Evolutionary conservation across 2,113 vertebrate genomes (phyloP).

Genomic region (Thunnus maccoyii): DNA sequence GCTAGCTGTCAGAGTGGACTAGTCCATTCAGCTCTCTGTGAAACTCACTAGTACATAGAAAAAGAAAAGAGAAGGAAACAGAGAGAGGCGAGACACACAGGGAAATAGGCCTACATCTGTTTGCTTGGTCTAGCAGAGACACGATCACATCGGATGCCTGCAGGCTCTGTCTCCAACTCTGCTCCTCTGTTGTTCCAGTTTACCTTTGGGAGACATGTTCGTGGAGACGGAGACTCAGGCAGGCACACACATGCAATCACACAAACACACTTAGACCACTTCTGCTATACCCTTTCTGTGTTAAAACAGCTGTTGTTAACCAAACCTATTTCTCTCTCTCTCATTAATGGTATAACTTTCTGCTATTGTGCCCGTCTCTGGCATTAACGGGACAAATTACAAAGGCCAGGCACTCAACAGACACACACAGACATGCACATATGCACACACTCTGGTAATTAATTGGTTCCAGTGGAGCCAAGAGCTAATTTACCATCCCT

Average conservation of each 20-base stretch:
- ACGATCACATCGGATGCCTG: constrained; percentile 69
- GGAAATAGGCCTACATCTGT: constrained; percentile 60
- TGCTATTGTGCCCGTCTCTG: constrained; percentile 54
- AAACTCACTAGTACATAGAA: constrained; percentile 27
- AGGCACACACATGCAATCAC: constrained; percentile 13
- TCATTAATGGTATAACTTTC: constrained; percentile 66
- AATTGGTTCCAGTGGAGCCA: constrained; percentile 85
- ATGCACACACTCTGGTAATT: constrained; percentile 74
- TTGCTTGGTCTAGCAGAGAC: constrained; percentile 72
- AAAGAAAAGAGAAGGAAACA: constrained; percentile 7
- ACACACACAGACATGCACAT: constrained; percentile 42
- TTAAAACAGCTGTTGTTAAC: constrained; percentile 44
- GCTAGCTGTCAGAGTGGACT: constrained; percentile 51
- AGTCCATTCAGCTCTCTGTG: constrained; percentile 46
- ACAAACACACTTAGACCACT: constrained; percentile 19
- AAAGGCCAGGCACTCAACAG: constrained; percentile 59
- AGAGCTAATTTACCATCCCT: constrained; percentile 80
- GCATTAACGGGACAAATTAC: constrained; percentile 74
- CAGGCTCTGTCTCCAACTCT: constrained; percentile 61
- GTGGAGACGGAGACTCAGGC: constrained; percentile 34
- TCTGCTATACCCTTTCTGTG: constrained; percentile 20
- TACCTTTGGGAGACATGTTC: constrained; percentile 59
- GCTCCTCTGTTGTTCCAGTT: constrained; percentile 61
- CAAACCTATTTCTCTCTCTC: constrained; percentile 46
- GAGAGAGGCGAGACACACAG: constrained; percentile 30